phyloP scores from a whole-genome alignment of 2,113 vertebrate genomes.

The Toxostoma redivivum region DNA sequence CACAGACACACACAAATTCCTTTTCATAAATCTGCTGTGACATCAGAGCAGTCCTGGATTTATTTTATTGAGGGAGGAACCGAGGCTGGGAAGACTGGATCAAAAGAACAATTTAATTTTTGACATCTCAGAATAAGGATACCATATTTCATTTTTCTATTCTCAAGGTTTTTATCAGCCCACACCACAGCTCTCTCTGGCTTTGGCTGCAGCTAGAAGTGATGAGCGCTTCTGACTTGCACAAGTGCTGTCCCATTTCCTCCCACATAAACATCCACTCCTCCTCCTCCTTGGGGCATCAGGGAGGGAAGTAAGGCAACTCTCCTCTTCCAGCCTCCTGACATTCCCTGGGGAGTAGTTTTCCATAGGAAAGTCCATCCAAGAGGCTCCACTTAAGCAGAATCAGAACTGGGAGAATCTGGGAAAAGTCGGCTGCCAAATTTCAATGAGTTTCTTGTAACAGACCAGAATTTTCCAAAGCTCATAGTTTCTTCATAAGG shows the following conservation, averaged over 20 bases:
- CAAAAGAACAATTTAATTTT: constrained; percentile 32
- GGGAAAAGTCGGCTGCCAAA: not conserved
- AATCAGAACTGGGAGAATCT: not conserved
- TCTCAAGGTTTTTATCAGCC: constrained; percentile 4
- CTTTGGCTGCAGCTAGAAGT: not conserved
- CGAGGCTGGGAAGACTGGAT: not conserved
- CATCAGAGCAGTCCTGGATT: not conserved
- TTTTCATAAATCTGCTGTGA: not conserved
- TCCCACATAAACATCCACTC: not conserved
- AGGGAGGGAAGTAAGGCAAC: not conserved
- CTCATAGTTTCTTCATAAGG: not conserved
- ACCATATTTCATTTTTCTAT: not conserved
- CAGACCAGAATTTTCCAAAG: not conserved
- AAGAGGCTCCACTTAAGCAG: not conserved
- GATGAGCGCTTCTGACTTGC: not conserved
- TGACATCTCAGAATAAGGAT: not conserved
- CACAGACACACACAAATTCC: not conserved
- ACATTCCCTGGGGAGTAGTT: not conserved
- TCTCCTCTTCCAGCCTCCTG: not conserved
- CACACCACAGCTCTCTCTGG: not conserved
- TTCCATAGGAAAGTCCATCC: not conserved
- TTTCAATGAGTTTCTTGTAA: not conserved
- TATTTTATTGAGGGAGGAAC: not conserved
- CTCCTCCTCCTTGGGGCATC: not conserved
- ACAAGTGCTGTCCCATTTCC: not conserved